These are phyloP conservation scores for Gavia stellata DNA, from an alignment of 2,113 vertebrate species.

Conservation along the genomic window DNA sequence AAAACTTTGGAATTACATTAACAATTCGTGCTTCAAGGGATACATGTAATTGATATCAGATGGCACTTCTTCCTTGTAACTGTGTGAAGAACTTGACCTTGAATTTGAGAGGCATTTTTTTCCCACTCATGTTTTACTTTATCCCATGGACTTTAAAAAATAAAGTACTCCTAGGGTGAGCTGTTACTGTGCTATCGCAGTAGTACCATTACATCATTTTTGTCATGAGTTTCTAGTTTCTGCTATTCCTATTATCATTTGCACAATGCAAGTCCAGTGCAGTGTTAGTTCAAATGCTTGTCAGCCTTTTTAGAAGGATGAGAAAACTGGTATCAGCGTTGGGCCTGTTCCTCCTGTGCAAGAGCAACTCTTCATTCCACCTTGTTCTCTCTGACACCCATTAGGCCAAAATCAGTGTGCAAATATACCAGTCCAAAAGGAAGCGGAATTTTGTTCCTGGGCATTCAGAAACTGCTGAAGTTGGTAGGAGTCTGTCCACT, in stretches of 20 bases:
- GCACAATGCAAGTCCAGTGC: too few relatives aligned
- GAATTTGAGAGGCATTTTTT: neutral
- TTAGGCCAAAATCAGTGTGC: neutral
- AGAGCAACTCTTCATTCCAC: neutral
- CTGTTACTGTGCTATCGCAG: accelerated
- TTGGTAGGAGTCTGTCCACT: neutral
- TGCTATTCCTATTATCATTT: neutral
- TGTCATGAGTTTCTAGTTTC: neutral
- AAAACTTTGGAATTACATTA: neutral
- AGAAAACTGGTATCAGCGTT: neutral
- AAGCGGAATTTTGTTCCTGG: neutral
- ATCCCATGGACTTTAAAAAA: neutral
- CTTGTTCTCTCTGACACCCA: neutral
- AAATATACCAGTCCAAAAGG: neutral
- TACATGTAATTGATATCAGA: neutral
- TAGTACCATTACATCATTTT: neutral
- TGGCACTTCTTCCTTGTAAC: neutral
- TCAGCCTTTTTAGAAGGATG: neutral
- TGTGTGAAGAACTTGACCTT: neutral
- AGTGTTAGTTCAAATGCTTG: neutral
- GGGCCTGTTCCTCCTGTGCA: neutral
- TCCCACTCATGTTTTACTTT: neutral
- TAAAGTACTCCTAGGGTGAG: neutral
- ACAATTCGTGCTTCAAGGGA: neutral
- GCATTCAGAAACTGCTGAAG: neutral